Evolutionary conservation across 2,113 vertebrate genomes (phyloP), one percentile per base, ranked within the genome.

Genomic region (Oncorhynchus nerka): DNA sequence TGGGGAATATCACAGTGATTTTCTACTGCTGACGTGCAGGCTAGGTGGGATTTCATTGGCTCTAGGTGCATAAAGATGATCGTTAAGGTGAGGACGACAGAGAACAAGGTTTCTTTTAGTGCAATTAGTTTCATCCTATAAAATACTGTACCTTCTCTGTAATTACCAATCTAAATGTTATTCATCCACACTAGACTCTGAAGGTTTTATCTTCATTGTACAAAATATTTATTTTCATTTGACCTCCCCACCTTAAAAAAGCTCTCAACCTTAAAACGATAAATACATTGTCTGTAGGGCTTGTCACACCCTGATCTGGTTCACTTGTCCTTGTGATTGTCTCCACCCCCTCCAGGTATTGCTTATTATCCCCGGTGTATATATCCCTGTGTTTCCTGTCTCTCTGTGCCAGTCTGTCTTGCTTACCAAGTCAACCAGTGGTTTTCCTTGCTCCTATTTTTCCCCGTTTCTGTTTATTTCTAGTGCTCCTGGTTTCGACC

Each of bases 1-100:
- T 51, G 59, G 32, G 62, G 76, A 81, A 86, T 82, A 83, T 62
- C 39, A 55, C 49, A 12, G 65, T 71, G 68, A 84, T 88, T 78
- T 75, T 71, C 24, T 74, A 75, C 80, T 77, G 81, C 83, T 75
- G 73, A 57, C 71, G 34, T 76, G 32, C 55, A 20, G 45, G 28
- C 68, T 48, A 12, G 22, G 4, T 30, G 65, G 79, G 55, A 32
- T 39, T 73, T 64, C 49, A 32, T 12, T 0, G 3, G 73, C 70
- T 79, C 32, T 66, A 30, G 73, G 59, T 28, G 32, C 70, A 69
- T 83, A 57, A 22, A 70, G 20, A 78, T 8, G 32, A 30, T 62
- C 7, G 20, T 28, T 20, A 73, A 77, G 73, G 77, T 68, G 73
- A 78, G 75, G 62, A 74, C 76, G 79, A 78, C 75, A 80, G 68